Evolutionary conservation across 2,113 vertebrate genomes (phyloP).

Genomic region (Callipepla californica): DNA sequence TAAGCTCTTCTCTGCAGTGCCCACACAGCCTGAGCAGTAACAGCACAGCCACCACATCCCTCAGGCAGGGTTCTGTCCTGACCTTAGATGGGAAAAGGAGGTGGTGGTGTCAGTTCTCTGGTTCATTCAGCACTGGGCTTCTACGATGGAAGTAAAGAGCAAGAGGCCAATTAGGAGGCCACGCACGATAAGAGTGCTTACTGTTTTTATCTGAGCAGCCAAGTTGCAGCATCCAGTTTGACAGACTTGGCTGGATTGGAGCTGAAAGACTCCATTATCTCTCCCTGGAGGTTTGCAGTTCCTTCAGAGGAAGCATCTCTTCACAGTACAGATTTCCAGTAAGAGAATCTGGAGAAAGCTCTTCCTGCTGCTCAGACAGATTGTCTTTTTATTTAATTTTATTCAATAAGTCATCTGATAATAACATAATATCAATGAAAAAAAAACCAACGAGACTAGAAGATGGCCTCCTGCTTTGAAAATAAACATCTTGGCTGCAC

Average conservation of each 20-base stretch:
- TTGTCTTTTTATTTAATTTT: conserved; percentile 36
- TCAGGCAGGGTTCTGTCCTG: neutral
- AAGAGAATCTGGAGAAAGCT: neutral
- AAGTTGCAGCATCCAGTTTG: neutral
- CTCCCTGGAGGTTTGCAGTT: neutral
- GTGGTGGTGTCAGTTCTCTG: neutral
- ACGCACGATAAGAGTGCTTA: rapidly evolving
- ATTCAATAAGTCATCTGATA: conserved; percentile 48
- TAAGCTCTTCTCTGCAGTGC: neutral
- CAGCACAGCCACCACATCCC: neutral
- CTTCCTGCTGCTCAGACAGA: conserved; percentile 19
- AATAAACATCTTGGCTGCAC: conserved; percentile 57
- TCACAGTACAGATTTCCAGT: neutral
- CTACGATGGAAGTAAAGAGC: neutral
- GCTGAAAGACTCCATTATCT: neutral
- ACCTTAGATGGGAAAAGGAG: neutral
- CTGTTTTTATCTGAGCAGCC: neutral
- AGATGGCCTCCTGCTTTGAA: conserved; percentile 64
- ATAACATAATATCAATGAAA: conserved; percentile 12
- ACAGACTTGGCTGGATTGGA: neutral
- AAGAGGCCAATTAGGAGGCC: neutral
- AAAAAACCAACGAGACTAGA: conserved; percentile 3
- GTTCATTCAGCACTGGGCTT: neutral
- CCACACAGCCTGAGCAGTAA: neutral
- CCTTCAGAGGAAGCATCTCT: neutral